Base-by-base conservation (phyloP, 2,888 invertebrate species). In the Iphiclides podalirius region DNA sequence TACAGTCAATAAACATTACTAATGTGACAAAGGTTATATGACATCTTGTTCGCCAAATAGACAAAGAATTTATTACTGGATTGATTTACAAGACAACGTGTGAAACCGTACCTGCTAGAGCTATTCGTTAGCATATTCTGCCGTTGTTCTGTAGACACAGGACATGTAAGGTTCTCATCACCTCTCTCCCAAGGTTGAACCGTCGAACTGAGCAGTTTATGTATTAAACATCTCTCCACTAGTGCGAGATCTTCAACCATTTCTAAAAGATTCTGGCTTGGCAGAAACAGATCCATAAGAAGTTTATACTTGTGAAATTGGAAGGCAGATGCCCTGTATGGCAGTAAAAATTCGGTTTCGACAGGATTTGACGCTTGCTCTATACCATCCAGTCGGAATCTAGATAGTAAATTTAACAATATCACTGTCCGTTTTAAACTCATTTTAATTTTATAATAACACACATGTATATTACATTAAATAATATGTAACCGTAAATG, bases 341-440 rank as follows among this genome's bases (percentile, higher is more conserved):
- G 92, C 9, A 91, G 75, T 1, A 90, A 67, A 53, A 80, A 80
- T 47, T 88, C 88, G 0, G 86, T 82, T 72, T 90, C 88, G 7
- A 80, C 64, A 0, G 79, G 69, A 53, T 78, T 78, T 9, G 79
- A 72, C 0, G 90, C 80, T 58, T 84, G 79, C 63, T 91, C 87
- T 44, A 93, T 86, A 9, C 93, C 93, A 72, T 93, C 92, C 39
- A 92, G 79, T 13, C 92, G 88, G 28, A 91, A 72, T 58, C 92
- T 92, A 11, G 9, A 26, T 15, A n/a, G 2, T 34, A 12, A 1
- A 9, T 4, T 1, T 14, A 9, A 4, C 8, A n/a, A n/a, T n/a
- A n/a, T n/a, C n/a, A n/a, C n/a, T n/a, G n/a, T n/a, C n/a, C n/a
- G n/a, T n/a, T n/a, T n/a, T n/a, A n/a, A n/a, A n/a, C n/a, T n/a